Base-by-base conservation (phyloP, 2,797 vertebrate genomes). In the Scleropages formosus region DNA sequence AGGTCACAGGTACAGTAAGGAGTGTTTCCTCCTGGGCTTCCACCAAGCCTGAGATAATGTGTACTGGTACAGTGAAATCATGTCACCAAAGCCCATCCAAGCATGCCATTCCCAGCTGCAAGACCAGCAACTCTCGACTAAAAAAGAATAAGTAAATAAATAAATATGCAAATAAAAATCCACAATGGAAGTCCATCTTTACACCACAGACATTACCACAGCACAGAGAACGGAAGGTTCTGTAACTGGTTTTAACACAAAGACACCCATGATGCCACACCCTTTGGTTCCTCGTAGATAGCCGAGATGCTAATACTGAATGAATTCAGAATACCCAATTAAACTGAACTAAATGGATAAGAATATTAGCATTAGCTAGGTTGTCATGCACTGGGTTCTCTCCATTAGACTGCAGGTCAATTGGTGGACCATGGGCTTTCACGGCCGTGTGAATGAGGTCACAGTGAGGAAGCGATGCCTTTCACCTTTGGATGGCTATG, bases 1-100 rank as follows among this genome's bases (percentile, higher is more conserved):
- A 82, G 84, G 87, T 85, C 88, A 88, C 82, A 86, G 87, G 89
- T 86, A 78, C 82, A 86, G 27, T 82, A 88, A 78, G 75, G 74
- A 79, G 85, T 39, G 31, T 6, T 39, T 31, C 31, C 87, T 85
- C 80, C 69, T 84, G 83, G 85, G 80, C 85, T 85, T 84, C 85
- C 86, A 85, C 79, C 83, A 72, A 86, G 86, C 84, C 85, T 76
- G 80, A 87, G 84, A 88, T 85, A 87, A 12, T 47, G 73, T 84
- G 78, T 83, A 88, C 83, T 74, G 84, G 77, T 80, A 87, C 86
- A 88, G 74, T 75, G 65, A 56, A 67, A 75, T n/a, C 53, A 15
- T 26, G 74, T 75, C 64, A 72, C 75, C 76, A 63, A 66, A 72
- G 63, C 70, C 76, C 46, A 87, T 89, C 84, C 84, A 84, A 87